Evolutionary conservation across 2,888 invertebrate genomes (phyloP).

Genomic region (Philaethria dido): DNA sequence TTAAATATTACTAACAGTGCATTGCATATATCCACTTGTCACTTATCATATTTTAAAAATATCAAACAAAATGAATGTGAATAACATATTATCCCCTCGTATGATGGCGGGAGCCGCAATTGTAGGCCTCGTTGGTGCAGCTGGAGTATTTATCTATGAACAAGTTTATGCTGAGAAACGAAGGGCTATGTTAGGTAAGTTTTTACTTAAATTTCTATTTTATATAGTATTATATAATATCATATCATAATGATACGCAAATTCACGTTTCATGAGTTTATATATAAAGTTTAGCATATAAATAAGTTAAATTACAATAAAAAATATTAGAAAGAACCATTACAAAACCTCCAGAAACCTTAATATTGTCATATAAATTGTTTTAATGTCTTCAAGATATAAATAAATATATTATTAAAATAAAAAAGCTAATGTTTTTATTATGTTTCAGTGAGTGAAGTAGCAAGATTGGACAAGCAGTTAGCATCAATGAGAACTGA

Average conservation of each 20-base stretch:
- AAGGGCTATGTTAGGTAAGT: conserved; percentile 73
- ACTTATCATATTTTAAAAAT: not conserved
- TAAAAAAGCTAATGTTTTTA: too few species aligned
- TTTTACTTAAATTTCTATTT: not conserved
- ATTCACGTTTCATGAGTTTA: not conserved
- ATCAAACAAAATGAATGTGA: conserved; percentile 35
- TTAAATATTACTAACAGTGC: not conserved
- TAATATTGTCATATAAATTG: too few species aligned
- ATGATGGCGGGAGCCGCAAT: conserved; percentile 76
- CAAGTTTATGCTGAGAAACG: conserved; percentile 77
- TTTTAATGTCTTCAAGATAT: too few species aligned
- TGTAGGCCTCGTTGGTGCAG: conserved; percentile 78
- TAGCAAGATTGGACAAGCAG: conserved; percentile 72
- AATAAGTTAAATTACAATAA: too few species aligned
- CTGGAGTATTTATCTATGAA: conserved; percentile 78
- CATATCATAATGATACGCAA: not conserved
- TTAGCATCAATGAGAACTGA: conserved; percentile 73
- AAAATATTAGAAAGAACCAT: too few species aligned
- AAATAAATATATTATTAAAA: too few species aligned
- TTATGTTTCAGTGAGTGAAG: conserved; percentile 67
- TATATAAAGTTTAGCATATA: not conserved
- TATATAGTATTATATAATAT: conserved; percentile 16
- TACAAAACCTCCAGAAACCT: too few species aligned
- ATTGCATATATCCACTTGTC: not conserved
- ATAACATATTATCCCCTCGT: conserved; percentile 61